Evolutionary conservation across 2,113 vertebrate genomes (phyloP), one percentile per base, ranked within the genome.

Genomic region (Elgaria multicarinata): DNA sequence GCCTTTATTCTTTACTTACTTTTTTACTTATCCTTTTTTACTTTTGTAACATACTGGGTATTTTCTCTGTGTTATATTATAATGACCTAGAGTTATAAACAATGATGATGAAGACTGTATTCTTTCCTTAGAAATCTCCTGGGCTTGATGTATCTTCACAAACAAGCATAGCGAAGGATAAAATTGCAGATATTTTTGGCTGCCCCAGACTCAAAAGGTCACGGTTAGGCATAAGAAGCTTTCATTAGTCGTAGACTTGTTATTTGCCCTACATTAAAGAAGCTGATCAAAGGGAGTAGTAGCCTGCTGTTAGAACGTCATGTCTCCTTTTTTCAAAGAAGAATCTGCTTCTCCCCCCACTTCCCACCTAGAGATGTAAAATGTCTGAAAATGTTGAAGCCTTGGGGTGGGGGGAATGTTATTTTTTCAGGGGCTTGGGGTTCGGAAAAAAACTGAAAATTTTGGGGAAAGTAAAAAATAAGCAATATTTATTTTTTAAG

Each of bases 281-380:
- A 39, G 72, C 69, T 85, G 85, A 82, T 85, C 16, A 90, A 87
- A 75, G 77, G 53, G 14, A 55, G 31, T 44, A 3, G n/a, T n/a
- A n/a, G 16, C 78, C 31, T 81, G 77, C 1, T 53, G 46, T 22
- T 0, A 84, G 64, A 90, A 69, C 42, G 6, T 92, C 6, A 66
- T 58, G 10, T 39, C 0, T 16, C 16, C 2, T 33, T 3, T 6
- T 78, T 81, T 0, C 0, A 2, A 2, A 44, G 28, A 62, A 44
- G 39, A 62, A 1, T 26, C 46, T 85, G 69, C 33, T 62, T 58
- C 58, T 62, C 58, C 16, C 16, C 20, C 3, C 16, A 3, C 55
- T 14, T 20, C 58, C 20, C 58, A 10, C 58, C 58, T 4, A 10
- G 46, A 50, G 46, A 50, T 50, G 46, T 50, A 50, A 50, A 50